Base-by-base conservation (phyloP, 1,140 invertebrate genomes). In the Drosophila baimaii region DNA sequence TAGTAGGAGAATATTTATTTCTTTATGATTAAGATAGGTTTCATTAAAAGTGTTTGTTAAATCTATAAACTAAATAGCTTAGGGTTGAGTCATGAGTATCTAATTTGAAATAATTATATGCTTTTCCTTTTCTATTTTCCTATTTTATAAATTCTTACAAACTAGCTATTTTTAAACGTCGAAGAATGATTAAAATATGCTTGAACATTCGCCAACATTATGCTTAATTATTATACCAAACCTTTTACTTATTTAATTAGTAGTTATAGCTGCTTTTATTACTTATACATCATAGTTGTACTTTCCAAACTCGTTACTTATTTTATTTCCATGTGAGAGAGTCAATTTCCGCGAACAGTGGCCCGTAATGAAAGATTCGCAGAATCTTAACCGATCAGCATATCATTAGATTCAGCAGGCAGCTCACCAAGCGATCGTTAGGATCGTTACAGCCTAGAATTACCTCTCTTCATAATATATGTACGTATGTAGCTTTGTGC, bases 401-500 rank as follows among this genome's bases (percentile, higher is more conserved):
- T 62, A 47, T 47, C 41, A 27, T 65, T 27, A 65, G 31, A 29
- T 35, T 19, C 35, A 19, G 19, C 61, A 41, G 12, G 61, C 21
- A 41, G 27, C 57, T 61, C 61, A 39, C 35, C 23, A 39, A 61
- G 27, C 35, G 55, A 61, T 63, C 61, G 61, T 63, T 39, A 25
- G 29, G 54, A 63, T 57, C 33, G 23, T 35, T 35, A 58, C 61
- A 41, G 35, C 57, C 61, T 17, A 23, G 35, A 51, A 66, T 69
- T 43, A 69, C 41, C 46, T 54, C 62, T 44, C 23, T 27, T 52
- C 58, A 33, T 15, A 25, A 21, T 33, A 56, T n/a, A 51, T 19
- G n/a, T 49, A 29, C n/a, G n/a, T n/a, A n/a, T n/a, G n/a, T n/a
- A n/a, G n/a, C 46, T 54, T 43, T 65, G 33, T 19, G 47, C 64